Conservation (phyloP, 1,140 invertebrate species). For the Antheraea pernyi region DNA sequence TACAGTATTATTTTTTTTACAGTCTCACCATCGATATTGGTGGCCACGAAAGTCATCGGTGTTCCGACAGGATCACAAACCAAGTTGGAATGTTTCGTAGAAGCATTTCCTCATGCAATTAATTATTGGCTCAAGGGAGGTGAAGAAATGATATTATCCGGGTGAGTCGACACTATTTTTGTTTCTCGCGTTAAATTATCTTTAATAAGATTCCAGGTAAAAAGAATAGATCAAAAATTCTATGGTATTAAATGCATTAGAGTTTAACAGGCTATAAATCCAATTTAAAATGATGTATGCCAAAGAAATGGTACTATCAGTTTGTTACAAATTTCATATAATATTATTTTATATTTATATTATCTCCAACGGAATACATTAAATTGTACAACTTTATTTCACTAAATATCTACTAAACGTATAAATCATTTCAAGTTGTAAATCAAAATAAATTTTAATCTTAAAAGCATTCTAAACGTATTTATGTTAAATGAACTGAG, state of each 20-base stretch:
- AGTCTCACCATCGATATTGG: constrained; percentile 72
- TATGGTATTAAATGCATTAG: too few species aligned
- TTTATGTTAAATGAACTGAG: not conserved
- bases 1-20: not conserved
- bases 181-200: not conserved
- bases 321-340: too few species aligned
- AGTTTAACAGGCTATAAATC: too few species aligned
- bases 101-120: constrained; percentile 76
- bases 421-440: not conserved
- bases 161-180: constrained; percentile 50
- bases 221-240: too few species aligned
- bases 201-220: too few species aligned
- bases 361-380: too few species aligned
- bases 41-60: constrained; percentile 75
- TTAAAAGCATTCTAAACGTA: not conserved
- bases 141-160: constrained; percentile 76
- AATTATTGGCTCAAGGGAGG: constrained; percentile 79
- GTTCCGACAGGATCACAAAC: constrained; percentile 72
- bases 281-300: too few species aligned
- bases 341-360: too few species aligned
- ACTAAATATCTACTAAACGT: too few species aligned
- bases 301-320: too few species aligned
- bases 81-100: constrained; percentile 76
- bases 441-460: not conserved
- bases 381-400: too few species aligned